phyloP scores from a whole-genome alignment of 2,797 vertebrate species.

The Pantherophis vulpinus region DNA sequence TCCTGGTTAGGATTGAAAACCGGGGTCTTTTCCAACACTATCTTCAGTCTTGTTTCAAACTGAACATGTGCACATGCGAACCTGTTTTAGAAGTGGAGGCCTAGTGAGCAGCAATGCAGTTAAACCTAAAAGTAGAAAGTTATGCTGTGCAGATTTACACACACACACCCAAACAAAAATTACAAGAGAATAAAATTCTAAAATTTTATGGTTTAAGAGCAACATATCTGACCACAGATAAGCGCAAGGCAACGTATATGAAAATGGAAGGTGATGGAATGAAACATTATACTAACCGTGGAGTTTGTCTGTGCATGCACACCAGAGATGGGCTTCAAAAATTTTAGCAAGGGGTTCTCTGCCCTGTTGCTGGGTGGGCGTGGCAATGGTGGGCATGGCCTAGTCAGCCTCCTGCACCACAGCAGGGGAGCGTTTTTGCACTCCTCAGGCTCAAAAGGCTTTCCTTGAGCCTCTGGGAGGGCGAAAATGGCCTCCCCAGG shows the following conservation, averaged over 20 bases:
- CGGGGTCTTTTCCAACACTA: background rate
- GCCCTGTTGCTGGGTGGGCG: too few relatives aligned
- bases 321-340: background rate
- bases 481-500: too few relatives aligned
- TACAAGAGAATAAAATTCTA: background rate
- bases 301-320: background rate
- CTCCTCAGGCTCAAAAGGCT: too few relatives aligned
- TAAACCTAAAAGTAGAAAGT: background rate
- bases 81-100: background rate
- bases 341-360: too few relatives aligned
- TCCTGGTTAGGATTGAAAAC: background rate
- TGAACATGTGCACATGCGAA: background rate
- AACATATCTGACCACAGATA: background rate
- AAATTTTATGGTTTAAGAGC: background rate
- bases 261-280: background rate
- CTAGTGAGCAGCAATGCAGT: background rate
- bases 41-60: background rate
- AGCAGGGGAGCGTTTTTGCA: too few relatives aligned
- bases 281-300: background rate
- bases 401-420: too few relatives aligned
- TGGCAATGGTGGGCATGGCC: too few relatives aligned
- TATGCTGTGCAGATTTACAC: background rate
- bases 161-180: background rate
- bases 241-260: background rate
- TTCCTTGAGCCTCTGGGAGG: too few relatives aligned